phyloP scores from a whole-genome alignment of 2,888 invertebrate species.

The Cylindroiulus punctatus region DNA sequence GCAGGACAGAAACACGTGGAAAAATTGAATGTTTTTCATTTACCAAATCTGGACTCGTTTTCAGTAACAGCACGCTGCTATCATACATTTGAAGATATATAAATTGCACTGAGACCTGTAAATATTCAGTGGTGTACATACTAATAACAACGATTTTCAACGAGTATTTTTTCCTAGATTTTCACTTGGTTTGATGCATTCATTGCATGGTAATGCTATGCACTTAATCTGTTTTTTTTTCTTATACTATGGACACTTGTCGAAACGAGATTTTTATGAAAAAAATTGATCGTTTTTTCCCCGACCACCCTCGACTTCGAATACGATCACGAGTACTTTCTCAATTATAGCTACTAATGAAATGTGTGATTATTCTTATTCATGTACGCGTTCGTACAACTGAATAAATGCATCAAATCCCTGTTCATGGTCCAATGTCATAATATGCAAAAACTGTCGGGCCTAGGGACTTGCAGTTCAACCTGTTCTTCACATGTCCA shows the following conservation, averaged over 20 bases:
- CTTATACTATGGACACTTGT: constrained; percentile 17
- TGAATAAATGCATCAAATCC: constrained; percentile 32
- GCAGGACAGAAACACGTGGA: no score
- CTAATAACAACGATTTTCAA: constrained; percentile 11
- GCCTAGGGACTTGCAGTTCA: no score
- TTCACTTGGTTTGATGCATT: constrained; percentile 22
- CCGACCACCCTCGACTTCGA: neutral
- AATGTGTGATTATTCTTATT: constrained; percentile 23
- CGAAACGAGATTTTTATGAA: constrained; percentile 11
- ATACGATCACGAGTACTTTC: constrained; percentile 8
- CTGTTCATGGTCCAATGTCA: neutral
- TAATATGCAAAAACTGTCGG: no score
- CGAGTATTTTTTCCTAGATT: constrained; percentile 32
- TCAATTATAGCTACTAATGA: constrained; percentile 32
- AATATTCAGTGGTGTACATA: constrained; percentile 9
- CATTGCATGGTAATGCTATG: constrained; percentile 32
- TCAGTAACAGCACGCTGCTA: neutral
- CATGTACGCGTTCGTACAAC: constrained; percentile 32
- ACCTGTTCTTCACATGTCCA: no score
- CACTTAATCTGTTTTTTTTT: neutral
- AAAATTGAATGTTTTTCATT: no score
- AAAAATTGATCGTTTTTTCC: neutral
- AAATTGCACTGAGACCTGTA: neutral
- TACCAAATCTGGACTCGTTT: neutral
- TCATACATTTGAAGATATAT: neutral